Evolutionary conservation across 1,140 invertebrate genomes (phyloP).

Genomic region (Chrysopa pallens): DNA sequence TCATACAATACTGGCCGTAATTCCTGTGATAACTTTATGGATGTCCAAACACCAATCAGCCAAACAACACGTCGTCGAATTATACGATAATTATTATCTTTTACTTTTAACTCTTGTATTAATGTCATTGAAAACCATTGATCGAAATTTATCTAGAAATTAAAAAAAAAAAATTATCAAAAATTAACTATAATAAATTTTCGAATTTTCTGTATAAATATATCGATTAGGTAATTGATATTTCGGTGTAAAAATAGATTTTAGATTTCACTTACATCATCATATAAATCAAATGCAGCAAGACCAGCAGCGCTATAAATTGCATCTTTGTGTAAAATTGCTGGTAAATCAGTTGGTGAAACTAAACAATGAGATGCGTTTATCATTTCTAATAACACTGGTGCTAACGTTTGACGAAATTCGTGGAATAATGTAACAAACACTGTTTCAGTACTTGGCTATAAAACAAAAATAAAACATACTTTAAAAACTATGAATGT

Average conservation of each 20-base stretch:
- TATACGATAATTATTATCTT: constrained; percentile 71
- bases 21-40: constrained; percentile 65
- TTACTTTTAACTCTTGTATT: constrained; percentile 62
- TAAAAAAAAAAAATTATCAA: constrained; percentile 6
- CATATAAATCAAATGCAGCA: constrained; percentile 79
- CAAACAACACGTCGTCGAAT: constrained; percentile 75
- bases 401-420: constrained; percentile 47
- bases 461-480: constrained; percentile 22
- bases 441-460: constrained; percentile 74
- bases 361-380: constrained; percentile 39
- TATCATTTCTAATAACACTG: constrained; percentile 57
- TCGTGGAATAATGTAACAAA: constrained; percentile 72
- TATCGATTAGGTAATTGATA: too few species aligned
- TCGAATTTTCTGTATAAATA: too few species aligned
- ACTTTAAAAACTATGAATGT: too few species aligned
- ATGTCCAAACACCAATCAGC: constrained; percentile 68
- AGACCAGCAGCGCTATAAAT: constrained; percentile 85
- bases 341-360: constrained; percentile 47
- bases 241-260: too few species aligned
- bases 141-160: constrained; percentile 65
- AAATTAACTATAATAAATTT: too few species aligned
- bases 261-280: constrained; percentile 42
- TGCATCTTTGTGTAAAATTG: constrained; percentile 80
- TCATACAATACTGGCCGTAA: constrained; percentile 67
- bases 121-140: constrained; percentile 77